Evolutionary conservation across 2,888 invertebrate species (phyloP).

Genomic region (Branchinecta sandiegonensis): DNA sequence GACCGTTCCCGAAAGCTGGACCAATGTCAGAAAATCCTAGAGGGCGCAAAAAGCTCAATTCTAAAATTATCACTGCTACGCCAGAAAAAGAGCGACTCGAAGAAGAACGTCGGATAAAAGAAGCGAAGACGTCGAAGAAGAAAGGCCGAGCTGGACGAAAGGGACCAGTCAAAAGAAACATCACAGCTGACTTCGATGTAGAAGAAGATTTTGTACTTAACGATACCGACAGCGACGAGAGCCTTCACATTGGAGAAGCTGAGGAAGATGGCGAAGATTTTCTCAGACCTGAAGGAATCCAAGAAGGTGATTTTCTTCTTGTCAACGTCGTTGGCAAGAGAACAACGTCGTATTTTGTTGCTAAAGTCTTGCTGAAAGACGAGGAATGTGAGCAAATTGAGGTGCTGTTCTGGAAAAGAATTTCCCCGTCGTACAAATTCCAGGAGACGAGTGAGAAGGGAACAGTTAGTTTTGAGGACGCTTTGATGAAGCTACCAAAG

Average conservation of each 20-base stretch:
- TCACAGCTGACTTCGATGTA: too few species aligned
- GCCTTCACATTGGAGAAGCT: neutral
- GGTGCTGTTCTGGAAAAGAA: neutral
- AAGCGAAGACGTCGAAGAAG: too few species aligned
- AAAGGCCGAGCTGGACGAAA: too few species aligned
- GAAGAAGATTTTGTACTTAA: neutral
- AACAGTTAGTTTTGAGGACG: neutral
- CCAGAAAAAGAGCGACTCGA: too few species aligned
- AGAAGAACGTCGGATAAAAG: too few species aligned
- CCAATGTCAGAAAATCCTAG: neutral
- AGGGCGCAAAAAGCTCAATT: too few species aligned
- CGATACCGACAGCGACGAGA: neutral
- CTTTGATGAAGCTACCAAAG: neutral
- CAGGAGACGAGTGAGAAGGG: neutral
- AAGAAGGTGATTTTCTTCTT: neutral
- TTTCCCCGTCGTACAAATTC: neutral
- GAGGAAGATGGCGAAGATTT: neutral
- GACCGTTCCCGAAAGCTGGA: constrained; percentile 12
- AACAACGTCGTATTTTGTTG: neutral
- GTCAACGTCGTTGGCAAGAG: neutral
- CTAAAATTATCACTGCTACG: too few species aligned
- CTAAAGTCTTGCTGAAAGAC: constrained; percentile 4
- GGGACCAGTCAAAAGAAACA: too few species aligned
- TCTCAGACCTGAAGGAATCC: too few species aligned
- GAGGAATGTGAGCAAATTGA: neutral